phyloP scores from a whole-genome alignment of 2,888 invertebrate species.

The Tenthredo mesomela region DNA sequence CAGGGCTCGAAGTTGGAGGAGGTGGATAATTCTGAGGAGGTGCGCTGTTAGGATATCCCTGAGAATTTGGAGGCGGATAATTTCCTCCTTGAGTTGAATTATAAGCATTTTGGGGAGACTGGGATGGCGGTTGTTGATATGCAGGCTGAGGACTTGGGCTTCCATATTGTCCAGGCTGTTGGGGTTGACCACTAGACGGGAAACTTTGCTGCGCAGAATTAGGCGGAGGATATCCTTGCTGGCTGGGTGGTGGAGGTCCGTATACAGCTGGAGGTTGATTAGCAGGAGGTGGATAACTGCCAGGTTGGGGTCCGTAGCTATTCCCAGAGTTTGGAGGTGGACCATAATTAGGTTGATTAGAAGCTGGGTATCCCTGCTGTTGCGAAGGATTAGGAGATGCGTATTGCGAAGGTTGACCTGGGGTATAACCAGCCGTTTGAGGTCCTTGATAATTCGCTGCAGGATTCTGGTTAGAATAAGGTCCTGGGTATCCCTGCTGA shows the following conservation, averaged over 20 bases:
- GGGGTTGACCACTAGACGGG: conserved; percentile 76
- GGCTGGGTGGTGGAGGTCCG: conserved; percentile 84
- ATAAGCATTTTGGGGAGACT: conserved; percentile 73
- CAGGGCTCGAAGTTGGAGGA: conserved; percentile 77
- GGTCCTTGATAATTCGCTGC: conserved; percentile 84
- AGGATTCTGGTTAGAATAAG: conserved; percentile 81
- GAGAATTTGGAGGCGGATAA: conserved; percentile 79
- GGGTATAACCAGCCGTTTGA: conserved; percentile 76
- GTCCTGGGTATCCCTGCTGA: conserved; percentile 81
- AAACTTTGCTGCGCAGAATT: conserved; percentile 77
- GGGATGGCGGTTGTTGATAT: conserved; percentile 71
- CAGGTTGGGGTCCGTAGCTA: conserved; percentile 76
- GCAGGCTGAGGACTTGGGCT: conserved; percentile 76
- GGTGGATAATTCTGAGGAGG: conserved; percentile 77
- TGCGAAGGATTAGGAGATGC: conserved; percentile 83
- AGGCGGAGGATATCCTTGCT: conserved; percentile 84
- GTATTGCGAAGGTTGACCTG: conserved; percentile 81
- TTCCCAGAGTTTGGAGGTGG: conserved; percentile 73
- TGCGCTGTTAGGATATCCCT: conserved; percentile 78
- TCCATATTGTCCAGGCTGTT: conserved; percentile 74
- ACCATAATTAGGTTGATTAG: conserved; percentile 79
- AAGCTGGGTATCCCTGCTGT: conserved; percentile 83
- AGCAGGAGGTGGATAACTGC: conserved; percentile 83
- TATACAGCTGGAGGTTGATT: conserved; percentile 81
- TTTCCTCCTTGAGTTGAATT: conserved; percentile 74